Base-by-base conservation (phyloP, 2,797 vertebrate species). In the Aeoliscus strigatus region DNA sequence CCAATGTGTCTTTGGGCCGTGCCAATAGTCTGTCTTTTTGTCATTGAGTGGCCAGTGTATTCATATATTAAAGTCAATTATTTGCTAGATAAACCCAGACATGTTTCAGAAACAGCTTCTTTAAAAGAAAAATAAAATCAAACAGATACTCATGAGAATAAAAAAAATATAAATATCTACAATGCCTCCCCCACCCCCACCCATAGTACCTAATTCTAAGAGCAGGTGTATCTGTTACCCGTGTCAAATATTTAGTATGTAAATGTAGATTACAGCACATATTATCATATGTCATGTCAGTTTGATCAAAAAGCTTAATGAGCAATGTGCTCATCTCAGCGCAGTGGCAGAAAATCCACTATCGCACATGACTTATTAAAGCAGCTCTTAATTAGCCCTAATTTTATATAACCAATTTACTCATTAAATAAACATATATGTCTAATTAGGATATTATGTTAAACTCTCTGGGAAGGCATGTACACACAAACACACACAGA, bases 391-490 rank as follows among this genome's bases (percentile, higher is more conserved):
- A 88, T 88, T 84, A 83, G 76, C 77, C 73, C 77, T 83, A 76
- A 87, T 86, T 84, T 87, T 76, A 82, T 79, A 84, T 83, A 81
- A 83, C 78, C 81, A 83, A 87, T 87, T 80, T 83, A 79, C 81
- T 83, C 75, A 84, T 84, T 86, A 86, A 86, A 86, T 84, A 86
- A 87, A 87, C 81, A 86, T 85, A 76, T 77, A 75, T 60, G 66
- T 82, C 73, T 87, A 86, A 87, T 88, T 87, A 86, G 68, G 83
- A 78, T 80, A 81, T 78, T 80, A 79, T 84, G 79, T 80, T 75
- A 75, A 80, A 83, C 55, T 70, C n/a, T 70, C 74, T 70, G 71
- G 79, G 73, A 49, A 13, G 40, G 37, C 48, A 6, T 33, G 14
- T 8, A 36, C 52, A 55, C 48, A 37, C 39, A 27, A 29, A 4